Conservation (phyloP, 2,888 invertebrate genomes). For the Troilus luridus region DNA sequence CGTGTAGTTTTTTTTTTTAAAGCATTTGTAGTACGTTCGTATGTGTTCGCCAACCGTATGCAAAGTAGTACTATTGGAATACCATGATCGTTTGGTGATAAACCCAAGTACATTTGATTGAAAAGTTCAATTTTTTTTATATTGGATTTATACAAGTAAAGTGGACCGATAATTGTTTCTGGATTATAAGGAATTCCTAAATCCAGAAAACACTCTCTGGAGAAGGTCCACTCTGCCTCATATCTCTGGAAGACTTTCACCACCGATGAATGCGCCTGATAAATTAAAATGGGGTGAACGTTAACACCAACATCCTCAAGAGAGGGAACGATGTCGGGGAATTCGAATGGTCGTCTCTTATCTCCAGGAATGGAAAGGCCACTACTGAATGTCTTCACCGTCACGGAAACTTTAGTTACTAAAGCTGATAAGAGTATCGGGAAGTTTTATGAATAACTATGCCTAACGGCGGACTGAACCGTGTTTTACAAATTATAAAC, state of each 20-base stretch:
- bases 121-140: too few species aligned
- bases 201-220: neutral
- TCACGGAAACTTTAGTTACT: neutral
- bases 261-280: slow-evolving; percentile 20
- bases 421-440: neutral
- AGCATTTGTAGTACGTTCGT: too few species aligned
- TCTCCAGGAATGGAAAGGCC: neutral
- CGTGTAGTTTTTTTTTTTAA: too few species aligned
- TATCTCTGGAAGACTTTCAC: slow-evolving; percentile 14
- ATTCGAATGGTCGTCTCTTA: slow-evolving; percentile 18
- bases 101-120: too few species aligned
- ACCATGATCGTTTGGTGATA: too few species aligned
- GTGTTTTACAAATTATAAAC: too few species aligned
- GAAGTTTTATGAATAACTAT: too few species aligned
- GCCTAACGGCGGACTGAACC: too few species aligned
- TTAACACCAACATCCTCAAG: slow-evolving; percentile 16
- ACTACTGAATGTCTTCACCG: neutral
- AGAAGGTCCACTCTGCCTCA: neutral
- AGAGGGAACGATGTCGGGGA: neutral
- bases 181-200: neutral
- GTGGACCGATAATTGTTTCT: too few species aligned
- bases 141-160: too few species aligned
- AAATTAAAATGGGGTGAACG: slow-evolving; percentile 29
- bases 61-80: too few species aligned
- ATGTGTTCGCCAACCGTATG: too few species aligned